These are phyloP conservation scores for Epizoanthus stellaris DNA, from an alignment of 92 coral and sea anemone genomes.

Conservation along the genomic window DNA sequence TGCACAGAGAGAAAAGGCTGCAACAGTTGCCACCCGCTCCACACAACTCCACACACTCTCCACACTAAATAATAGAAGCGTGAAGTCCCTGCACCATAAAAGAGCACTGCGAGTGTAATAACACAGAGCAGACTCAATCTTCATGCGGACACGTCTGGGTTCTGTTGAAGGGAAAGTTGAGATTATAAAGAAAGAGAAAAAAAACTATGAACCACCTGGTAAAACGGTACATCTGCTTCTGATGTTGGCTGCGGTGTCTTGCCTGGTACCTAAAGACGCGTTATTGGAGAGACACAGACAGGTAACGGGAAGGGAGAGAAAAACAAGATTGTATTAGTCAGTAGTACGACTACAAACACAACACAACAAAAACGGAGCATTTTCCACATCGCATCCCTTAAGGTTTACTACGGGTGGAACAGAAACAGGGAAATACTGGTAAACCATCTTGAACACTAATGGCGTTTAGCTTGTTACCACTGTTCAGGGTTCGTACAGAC, in stretches of 20 bases:
- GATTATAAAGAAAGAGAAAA: neutral
- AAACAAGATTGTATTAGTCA: slow-evolving; percentile 6
- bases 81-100: too few species aligned
- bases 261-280: slow-evolving; percentile 41
- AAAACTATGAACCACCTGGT: slow-evolving; percentile 42
- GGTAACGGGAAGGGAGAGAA: slow-evolving; percentile 42
- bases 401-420: neutral
- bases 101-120: too few species aligned
- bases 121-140: too few species aligned
- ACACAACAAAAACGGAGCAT: neutral
- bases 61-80: too few species aligned
- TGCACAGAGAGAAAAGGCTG: too few species aligned
- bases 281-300: slow-evolving; percentile 39
- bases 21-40: too few species aligned
- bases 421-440: neutral
- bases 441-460: neutral
- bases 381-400: slow-evolving; percentile 5
- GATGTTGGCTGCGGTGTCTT: slow-evolving; percentile 20
- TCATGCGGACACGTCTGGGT: neutral
- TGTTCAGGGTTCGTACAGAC: too few species aligned
- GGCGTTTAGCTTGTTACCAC: neutral
- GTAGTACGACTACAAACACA: neutral
- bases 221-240: slow-evolving; percentile 9
- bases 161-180: slow-evolving; percentile 7
- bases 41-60: too few species aligned